Evolutionary conservation across 2,113 vertebrate species (phyloP).

Genomic region (Pundamilia nyererei): DNA sequence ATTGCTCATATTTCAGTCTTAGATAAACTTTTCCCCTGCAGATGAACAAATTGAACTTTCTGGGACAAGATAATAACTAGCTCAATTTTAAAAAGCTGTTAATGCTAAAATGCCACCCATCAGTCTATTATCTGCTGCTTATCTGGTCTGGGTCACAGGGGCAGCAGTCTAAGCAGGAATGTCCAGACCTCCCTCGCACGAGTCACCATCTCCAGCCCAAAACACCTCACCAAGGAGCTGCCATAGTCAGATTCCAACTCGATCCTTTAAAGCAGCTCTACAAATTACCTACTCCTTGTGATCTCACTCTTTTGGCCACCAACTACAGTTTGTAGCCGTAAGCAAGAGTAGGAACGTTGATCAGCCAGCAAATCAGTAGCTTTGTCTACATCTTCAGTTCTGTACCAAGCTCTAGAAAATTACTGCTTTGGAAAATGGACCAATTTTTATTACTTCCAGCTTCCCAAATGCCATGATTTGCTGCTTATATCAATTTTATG

Average conservation of each 20-base stretch:
- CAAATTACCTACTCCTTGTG: not conserved
- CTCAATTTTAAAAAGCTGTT: not conserved
- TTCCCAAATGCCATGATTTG: not conserved
- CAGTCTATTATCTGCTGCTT: not conserved
- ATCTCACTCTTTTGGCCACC: not conserved
- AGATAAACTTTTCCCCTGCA: not conserved
- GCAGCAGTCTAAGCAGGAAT: not conserved
- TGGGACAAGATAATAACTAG: not conserved
- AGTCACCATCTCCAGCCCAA: not conserved
- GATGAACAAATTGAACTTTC: not conserved
- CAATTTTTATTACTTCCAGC: not conserved
- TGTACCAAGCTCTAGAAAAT: not conserved
- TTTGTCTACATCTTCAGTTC: not conserved
- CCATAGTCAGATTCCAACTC: not conserved
- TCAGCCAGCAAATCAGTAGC: not conserved
- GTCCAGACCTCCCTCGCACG: not conserved
- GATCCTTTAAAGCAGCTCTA: not conserved
- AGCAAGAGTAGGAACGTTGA: not conserved
- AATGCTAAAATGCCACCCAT: not conserved
- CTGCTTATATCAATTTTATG: not conserved
- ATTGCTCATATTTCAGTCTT: not conserved
- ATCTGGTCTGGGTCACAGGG: not conserved
- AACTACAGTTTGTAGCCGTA: not conserved
- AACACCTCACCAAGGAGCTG: not conserved
- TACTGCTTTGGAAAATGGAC: not conserved